phyloP scores from a whole-genome alignment of 2,113 vertebrate species.

The Anarrhichthys ocellatus region DNA sequence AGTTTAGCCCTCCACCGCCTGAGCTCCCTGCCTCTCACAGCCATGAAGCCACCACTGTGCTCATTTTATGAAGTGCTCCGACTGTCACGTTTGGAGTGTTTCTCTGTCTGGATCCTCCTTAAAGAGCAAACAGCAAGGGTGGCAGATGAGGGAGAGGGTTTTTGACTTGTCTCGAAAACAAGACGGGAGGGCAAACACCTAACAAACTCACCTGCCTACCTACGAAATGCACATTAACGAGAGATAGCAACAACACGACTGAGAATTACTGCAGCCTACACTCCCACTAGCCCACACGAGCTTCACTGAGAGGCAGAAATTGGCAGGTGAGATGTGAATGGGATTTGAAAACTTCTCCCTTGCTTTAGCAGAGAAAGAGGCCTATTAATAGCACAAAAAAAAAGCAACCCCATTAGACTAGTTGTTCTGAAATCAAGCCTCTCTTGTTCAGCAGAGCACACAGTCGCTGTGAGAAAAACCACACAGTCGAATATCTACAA shows the following conservation, averaged over 20 bases:
- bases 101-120: not conserved
- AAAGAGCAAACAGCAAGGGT: not conserved
- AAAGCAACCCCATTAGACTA: conserved; percentile 17
- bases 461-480: conserved; percentile 6
- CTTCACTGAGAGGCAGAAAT: conserved; percentile 12
- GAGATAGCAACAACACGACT: not conserved
- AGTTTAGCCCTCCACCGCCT: not conserved
- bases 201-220: conserved; percentile 14
- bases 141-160: not conserved
- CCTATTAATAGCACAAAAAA: conserved; percentile 11
- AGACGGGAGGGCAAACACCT: not conserved
- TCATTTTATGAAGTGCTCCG: not conserved
- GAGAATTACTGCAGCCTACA: not conserved
- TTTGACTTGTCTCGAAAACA: not conserved
- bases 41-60: not conserved
- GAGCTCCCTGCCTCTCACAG: not conserved
- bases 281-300: not conserved
- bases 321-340: conserved; percentile 14
- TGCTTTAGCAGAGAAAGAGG: conserved; percentile 14
- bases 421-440: conserved; percentile 47
- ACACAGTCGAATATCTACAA: conserved; percentile 30
- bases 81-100: not conserved
- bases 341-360: conserved; percentile 21
- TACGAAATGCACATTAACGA: conserved; percentile 15
- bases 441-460: conserved; percentile 35